Percentiles rank a stretch among this genome's conserved stretches.
phyloP scores from a whole-genome alignment of 2,797 vertebrate species.

The Spondyliosoma cantharus region DNA sequence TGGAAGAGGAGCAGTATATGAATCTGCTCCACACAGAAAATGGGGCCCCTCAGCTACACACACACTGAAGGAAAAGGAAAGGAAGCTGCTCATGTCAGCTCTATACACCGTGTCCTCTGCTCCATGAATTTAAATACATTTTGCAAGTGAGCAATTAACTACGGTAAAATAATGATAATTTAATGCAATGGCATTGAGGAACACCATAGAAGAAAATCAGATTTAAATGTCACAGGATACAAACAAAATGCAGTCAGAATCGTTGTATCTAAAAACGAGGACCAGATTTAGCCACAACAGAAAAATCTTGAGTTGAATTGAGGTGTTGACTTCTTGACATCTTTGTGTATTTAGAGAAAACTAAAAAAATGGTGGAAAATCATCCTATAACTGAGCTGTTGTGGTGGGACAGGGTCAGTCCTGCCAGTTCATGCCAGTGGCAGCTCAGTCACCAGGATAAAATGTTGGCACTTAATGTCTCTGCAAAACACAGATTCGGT shows the following conservation, averaged over 20 bases:
- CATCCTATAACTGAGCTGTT: not conserved
- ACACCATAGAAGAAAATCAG: not conserved
- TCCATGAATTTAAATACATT: not conserved
- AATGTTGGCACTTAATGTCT: too few relatives aligned
- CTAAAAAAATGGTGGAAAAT: not conserved
- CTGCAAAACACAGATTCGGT: too few relatives aligned
- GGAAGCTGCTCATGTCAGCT: slow-evolving; percentile 9
- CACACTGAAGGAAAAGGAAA: slow-evolving; percentile 11
- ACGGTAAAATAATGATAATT: not conserved
- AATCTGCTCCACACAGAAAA: slow-evolving; percentile 47
- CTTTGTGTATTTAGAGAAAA: not conserved
- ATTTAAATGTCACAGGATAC: not conserved
- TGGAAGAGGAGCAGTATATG: slow-evolving; percentile 62
- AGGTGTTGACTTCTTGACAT: too few relatives aligned
- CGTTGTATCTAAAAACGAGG: not conserved
- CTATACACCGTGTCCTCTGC: slow-evolving; percentile 1
- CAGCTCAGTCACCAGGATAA: too few relatives aligned
- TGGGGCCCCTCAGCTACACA: slow-evolving; percentile 32
- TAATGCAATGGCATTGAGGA: not conserved
- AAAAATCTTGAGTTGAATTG: not conserved
- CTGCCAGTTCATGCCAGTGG: not conserved
- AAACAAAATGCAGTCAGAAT: not conserved
- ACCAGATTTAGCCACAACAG: not conserved
- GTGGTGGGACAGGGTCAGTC: not conserved
- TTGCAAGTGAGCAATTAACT: not conserved